Percentiles rank a stretch among this genome's conserved stretches.
Evolutionary conservation across 2,797 vertebrate species (phyloP).

Genomic region (Pangasius sanitwongsei): DNA sequence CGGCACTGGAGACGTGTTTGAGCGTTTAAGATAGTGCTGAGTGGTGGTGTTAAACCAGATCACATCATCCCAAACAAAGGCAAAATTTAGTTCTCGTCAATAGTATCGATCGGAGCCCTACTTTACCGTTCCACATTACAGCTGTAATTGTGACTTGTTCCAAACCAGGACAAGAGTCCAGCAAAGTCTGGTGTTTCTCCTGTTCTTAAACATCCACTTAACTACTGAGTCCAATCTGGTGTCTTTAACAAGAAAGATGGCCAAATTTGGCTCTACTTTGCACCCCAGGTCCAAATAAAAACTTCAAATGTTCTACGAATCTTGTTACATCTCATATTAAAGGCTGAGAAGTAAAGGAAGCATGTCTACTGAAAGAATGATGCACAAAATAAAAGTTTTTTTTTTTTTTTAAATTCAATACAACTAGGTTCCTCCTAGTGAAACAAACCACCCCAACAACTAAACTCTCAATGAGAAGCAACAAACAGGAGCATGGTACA

Average conservation of each 20-base stretch:
- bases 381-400: not conserved
- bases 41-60: constrained; percentile 45
- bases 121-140: not conserved
- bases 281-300: not conserved
- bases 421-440: not conserved
- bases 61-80: constrained; percentile 59
- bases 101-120: constrained; percentile 63
- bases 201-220: not conserved
- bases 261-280: not conserved
- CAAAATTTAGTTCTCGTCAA: constrained; percentile 71
- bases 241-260: not conserved
- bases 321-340: not conserved
- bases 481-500: not conserved
- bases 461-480: not conserved
- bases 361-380: not conserved
- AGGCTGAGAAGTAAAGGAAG: not conserved
- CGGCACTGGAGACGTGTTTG: not conserved
- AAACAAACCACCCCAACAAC: not conserved
- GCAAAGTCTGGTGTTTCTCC: not conserved
- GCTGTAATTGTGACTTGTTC: not conserved
- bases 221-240: not conserved
- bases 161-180: not conserved
- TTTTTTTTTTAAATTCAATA: not conserved
- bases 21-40: not conserved
- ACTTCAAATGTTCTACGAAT: not conserved